These are phyloP conservation scores for Drosophila yakuba DNA, from an alignment of 1,140 invertebrate genomes.

Conservation along the genomic window DNA sequence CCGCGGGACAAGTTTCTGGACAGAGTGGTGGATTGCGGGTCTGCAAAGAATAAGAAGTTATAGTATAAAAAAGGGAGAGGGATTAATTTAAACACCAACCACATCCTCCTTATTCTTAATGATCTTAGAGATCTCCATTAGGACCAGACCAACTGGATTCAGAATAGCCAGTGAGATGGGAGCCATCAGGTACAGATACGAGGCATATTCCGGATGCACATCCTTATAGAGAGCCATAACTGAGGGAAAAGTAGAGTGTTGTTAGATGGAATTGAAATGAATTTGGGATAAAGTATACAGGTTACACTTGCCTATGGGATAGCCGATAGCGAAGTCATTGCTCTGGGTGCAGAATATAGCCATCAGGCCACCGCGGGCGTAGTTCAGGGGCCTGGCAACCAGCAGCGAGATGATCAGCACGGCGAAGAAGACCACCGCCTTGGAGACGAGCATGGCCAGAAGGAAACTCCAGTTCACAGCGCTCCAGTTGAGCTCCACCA, in stretches of 20 bases:
- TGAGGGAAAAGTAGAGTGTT: constrained; percentile 78
- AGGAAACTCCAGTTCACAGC: constrained; percentile 96
- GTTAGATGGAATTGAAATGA: no score
- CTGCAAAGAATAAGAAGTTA: constrained; percentile 6
- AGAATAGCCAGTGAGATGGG: constrained; percentile 96
- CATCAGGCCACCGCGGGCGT: constrained; percentile 94
- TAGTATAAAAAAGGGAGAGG: accelerated
- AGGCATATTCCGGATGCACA: constrained; percentile 94
- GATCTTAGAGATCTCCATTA: constrained; percentile 94
- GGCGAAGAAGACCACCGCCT: constrained; percentile 93
- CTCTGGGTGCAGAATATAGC: constrained; percentile 98
- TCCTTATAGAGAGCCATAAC: constrained; percentile 90
- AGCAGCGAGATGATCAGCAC: constrained; percentile 93
- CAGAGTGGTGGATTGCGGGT: constrained; percentile 67
- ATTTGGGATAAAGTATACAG: not conserved
- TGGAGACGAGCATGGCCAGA: constrained; percentile 93
- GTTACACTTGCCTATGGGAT: constrained; percentile 93
- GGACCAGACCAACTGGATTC: constrained; percentile 95
- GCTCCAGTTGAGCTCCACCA: constrained; percentile 93
- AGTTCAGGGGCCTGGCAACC: constrained; percentile 91
- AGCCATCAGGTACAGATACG: constrained; percentile 96
- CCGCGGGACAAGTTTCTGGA: constrained; percentile 77
- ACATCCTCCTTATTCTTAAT: constrained; percentile 80
- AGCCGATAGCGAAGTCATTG: constrained; percentile 99
- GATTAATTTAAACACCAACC: constrained; percentile 18